Evolutionary conservation across 2,888 invertebrate species (phyloP).

Genomic region (Antheraea assamensis): DNA sequence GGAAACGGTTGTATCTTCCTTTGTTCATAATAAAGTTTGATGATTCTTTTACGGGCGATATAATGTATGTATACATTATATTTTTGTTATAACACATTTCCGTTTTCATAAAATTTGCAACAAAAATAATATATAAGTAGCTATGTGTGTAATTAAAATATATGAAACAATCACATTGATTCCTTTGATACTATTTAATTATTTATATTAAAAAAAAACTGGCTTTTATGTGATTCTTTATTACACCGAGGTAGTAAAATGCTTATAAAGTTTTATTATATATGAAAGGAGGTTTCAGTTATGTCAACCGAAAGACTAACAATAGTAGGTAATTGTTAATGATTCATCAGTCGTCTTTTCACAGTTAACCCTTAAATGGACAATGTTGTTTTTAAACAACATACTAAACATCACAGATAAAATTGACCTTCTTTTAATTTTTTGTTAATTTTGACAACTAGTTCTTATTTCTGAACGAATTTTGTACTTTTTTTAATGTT

Average conservation of each 20-base stretch:
- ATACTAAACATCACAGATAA: too few relatives aligned
- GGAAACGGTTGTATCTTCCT: slow-evolving; percentile 44
- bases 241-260: neutral
- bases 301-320: neutral
- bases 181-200: neutral
- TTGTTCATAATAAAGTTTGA: slow-evolving; percentile 22
- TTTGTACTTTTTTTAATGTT: too few relatives aligned
- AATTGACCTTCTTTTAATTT: too few relatives aligned
- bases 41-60: neutral
- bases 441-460: too few relatives aligned
- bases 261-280: slow-evolving; percentile 1
- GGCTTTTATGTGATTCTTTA: neutral
- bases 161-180: neutral
- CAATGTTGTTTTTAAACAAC: too few relatives aligned
- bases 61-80: neutral
- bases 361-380: too few relatives aligned
- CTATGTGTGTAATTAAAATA: slow-evolving; percentile 8
- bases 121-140: neutral
- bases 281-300: neutral
- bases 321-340: neutral
- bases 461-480: too few relatives aligned
- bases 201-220: too few relatives aligned
- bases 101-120: slow-evolving; percentile 9
- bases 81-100: neutral
- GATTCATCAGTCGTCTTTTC: slow-evolving; percentile 22